Percentiles rank a stretch among this genome's conserved stretches.
Conservation (phyloP, 1,140 invertebrate species). For the Drosophila sulfurigaster region DNA sequence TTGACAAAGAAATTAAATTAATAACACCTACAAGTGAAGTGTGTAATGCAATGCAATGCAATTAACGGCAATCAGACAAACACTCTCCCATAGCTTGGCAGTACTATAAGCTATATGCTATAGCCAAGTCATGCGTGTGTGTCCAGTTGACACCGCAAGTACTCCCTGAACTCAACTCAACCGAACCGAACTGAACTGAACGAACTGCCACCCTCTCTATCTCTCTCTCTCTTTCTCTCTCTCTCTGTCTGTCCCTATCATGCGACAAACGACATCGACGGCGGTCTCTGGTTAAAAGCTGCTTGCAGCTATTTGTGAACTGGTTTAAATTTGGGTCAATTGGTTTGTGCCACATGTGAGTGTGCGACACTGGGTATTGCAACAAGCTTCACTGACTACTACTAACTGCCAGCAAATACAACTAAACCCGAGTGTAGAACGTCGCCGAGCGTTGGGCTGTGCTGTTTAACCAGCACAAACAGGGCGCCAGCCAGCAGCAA, state of each 20-base stretch:
- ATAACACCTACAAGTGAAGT: constrained; percentile 37
- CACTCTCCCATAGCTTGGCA: constrained; percentile 11
- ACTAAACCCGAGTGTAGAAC: constrained; percentile 23
- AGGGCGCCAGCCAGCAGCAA: constrained; percentile 4
- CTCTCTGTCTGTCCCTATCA: too few relatives aligned
- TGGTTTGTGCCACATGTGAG: constrained; percentile 69
- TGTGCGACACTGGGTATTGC: constrained; percentile 19
- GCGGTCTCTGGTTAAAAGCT: constrained; percentile 46
- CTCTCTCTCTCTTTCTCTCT: too few relatives aligned
- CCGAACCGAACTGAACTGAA: not conserved
- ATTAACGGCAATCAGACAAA: constrained; percentile 51
- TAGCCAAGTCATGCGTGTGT: constrained; percentile 6
- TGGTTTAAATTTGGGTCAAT: constrained; percentile 81
- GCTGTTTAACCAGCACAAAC: constrained; percentile 36
- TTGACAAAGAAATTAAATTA: constrained; percentile 50
- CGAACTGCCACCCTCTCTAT: not conserved
- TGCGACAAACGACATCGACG: constrained; percentile 7
- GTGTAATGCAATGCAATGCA: constrained; percentile 45
- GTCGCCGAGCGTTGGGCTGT: constrained; percentile 19
- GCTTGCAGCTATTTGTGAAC: constrained; percentile 72
- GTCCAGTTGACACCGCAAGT: constrained; percentile 5
- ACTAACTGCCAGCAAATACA: constrained; percentile 24
- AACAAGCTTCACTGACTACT: constrained; percentile 18
- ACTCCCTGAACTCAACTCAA: not conserved
- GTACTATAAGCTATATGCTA: not conserved